Conservation (phyloP, 2,797 vertebrate species). For the Paratrypauchen microcephalus region DNA sequence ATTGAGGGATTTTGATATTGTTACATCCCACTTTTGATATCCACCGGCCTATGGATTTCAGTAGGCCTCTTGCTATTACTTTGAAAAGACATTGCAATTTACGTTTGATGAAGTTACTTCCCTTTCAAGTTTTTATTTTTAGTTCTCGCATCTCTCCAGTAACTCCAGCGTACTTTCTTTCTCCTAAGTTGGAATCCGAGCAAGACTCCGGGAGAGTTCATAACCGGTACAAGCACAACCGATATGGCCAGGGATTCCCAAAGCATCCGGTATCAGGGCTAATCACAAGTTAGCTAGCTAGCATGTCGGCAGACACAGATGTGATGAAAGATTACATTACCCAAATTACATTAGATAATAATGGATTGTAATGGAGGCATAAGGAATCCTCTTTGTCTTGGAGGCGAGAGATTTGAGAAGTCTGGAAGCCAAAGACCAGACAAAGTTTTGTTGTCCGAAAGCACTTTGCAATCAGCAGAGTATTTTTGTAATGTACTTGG, state of each 20-base stretch:
- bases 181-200: slow-evolving; percentile 3
- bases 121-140: slow-evolving; percentile 18
- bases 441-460: slow-evolving; percentile 54
- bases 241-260: slow-evolving; percentile 57
- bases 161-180: slow-evolving; percentile 9
- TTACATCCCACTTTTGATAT: no score
- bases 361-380: slow-evolving; percentile 68
- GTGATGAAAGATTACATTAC: slow-evolving; percentile 67
- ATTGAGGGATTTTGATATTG: no score
- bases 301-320: slow-evolving; percentile 58
- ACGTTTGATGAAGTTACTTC: slow-evolving; percentile 3
- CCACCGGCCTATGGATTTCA: no score
- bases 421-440: slow-evolving; percentile 57
- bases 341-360: slow-evolving; percentile 66
- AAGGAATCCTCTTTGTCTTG: slow-evolving; percentile 65
- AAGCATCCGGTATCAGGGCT: slow-evolving; percentile 61
- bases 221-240: slow-evolving; percentile 37
- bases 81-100: background rate
- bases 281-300: slow-evolving; percentile 61
- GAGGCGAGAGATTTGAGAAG: slow-evolving; percentile 56
- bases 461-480: slow-evolving; percentile 43
- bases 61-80: no score
- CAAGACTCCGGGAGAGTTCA: slow-evolving; percentile 32
- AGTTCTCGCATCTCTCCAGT: slow-evolving; percentile 14
- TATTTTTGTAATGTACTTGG: slow-evolving; percentile 41